Conservation (phyloP, 2,888 invertebrate genomes). For the Oligia strigilis region DNA sequence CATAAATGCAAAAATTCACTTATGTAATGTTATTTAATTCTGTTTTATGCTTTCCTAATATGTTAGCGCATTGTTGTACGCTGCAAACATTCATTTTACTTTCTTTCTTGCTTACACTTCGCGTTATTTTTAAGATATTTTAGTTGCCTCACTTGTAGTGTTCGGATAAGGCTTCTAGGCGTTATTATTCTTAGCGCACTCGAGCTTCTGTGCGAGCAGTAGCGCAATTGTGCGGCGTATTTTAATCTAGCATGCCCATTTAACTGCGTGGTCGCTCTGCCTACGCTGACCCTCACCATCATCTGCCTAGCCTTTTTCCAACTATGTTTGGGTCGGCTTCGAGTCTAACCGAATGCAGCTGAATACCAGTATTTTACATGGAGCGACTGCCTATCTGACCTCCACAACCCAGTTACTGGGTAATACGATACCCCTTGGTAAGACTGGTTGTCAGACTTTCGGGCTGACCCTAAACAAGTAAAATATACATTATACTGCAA, state of each 20-base stretch:
- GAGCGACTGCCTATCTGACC: no score
- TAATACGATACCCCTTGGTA: no score
- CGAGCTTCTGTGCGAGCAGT: no score
- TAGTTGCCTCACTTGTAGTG: neutral
- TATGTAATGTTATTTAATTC: neutral
- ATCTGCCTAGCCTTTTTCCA: no score
- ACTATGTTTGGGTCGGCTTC: no score
- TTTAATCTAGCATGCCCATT: neutral
- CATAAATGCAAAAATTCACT: neutral
- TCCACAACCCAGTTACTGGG: no score
- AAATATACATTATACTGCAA: constrained; percentile 3
- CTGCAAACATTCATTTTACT: neutral
- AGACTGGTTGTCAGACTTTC: no score
- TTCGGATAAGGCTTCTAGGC: neutral
- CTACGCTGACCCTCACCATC: neutral
- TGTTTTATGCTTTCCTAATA: neutral
- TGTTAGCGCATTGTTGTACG: neutral
- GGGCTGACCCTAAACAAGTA: neutral
- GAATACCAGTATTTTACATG: no score
- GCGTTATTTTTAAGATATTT: neutral
- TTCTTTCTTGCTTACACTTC: neutral
- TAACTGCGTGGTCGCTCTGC: neutral
- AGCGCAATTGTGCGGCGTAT: neutral
- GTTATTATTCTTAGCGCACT: neutral
- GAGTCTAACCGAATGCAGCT: no score